Evolutionary conservation across 2,888 invertebrate species (phyloP).

Genomic region (Calameuta filiformis): DNA sequence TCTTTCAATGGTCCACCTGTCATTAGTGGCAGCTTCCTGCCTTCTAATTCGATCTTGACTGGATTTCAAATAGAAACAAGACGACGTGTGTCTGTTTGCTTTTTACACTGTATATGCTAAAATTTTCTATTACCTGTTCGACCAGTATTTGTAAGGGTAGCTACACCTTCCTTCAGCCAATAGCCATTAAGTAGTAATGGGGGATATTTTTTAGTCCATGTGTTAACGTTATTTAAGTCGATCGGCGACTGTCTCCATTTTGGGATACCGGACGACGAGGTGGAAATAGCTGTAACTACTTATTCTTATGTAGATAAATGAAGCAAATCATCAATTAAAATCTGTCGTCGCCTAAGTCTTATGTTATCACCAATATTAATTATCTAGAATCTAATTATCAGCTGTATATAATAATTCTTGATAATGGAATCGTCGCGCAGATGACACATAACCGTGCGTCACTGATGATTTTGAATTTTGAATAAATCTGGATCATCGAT

Average conservation of each 20-base stretch:
- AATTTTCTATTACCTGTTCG: constrained; percentile 38
- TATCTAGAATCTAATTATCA: not conserved
- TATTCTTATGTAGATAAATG: constrained; percentile 5
- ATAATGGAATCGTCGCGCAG: not conserved
- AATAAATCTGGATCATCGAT: not conserved
- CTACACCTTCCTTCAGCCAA: constrained; percentile 33
- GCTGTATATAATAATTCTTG: not conserved
- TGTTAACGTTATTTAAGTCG: constrained; percentile 34
- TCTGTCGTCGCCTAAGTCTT: not conserved
- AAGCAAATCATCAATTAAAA: not conserved
- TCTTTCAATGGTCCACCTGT: constrained; percentile 41
- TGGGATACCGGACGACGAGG: constrained; percentile 49
- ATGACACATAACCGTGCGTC: not conserved
- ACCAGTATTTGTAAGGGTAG: constrained; percentile 48
- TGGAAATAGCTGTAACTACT: constrained; percentile 21
- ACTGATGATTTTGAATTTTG: not conserved
- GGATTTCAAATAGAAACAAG: not conserved
- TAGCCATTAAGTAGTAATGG: constrained; percentile 43
- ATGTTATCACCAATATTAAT: not conserved
- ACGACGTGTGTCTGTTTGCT: not conserved
- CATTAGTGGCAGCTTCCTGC: constrained; percentile 16
- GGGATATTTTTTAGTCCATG: constrained; percentile 37
- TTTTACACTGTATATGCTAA: not conserved
- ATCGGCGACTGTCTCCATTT: constrained; percentile 55
- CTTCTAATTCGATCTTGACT: constrained; percentile 22